A percentile compares a stretch with the other conserved stretches of the same genome.
Conservation (phyloP, 2,888 invertebrate species). For the Prosopocoilus inquinatus region DNA sequence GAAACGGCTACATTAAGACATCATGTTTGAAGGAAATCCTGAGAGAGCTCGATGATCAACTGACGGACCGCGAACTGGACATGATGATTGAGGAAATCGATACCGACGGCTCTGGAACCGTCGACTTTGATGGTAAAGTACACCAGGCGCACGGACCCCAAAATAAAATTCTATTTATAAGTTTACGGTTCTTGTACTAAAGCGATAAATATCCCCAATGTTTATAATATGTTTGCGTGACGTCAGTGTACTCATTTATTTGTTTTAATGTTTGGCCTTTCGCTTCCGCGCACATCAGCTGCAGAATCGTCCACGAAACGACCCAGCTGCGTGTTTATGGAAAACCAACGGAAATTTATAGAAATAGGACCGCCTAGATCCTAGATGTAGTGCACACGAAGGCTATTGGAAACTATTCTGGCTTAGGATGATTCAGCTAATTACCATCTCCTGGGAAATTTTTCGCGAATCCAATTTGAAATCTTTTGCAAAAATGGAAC, state of each 20-base stretch:
- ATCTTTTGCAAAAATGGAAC: no score
- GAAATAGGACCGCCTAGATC: no score
- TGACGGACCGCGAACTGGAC: constrained; percentile 91
- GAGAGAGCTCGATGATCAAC: constrained; percentile 91
- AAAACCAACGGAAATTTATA: no score
- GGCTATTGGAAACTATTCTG: no score
- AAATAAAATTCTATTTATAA: constrained; percentile 17
- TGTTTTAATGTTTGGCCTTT: not conserved
- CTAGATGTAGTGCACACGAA: no score
- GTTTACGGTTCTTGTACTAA: constrained; percentile 18
- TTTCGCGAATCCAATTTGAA: no score
- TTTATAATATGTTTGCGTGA: constrained; percentile 3
- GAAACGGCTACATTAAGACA: constrained; percentile 90
- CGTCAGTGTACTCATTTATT: constrained; percentile 1
- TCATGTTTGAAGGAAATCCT: constrained; percentile 92
- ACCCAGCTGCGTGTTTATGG: no score
- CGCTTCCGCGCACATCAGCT: no score
- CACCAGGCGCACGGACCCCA: not conserved
- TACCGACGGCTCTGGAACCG: constrained; percentile 96
- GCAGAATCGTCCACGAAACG: no score
- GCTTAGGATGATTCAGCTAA: no score
- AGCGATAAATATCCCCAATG: constrained; percentile 4
- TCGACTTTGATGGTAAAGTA: constrained; percentile 91
- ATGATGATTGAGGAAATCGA: constrained; percentile 98
- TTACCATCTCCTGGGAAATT: no score